Evolutionary conservation across 2,797 vertebrate species (phyloP), one percentile per base, ranked within the genome.

Genomic region (Rhinoraja longicauda): DNA sequence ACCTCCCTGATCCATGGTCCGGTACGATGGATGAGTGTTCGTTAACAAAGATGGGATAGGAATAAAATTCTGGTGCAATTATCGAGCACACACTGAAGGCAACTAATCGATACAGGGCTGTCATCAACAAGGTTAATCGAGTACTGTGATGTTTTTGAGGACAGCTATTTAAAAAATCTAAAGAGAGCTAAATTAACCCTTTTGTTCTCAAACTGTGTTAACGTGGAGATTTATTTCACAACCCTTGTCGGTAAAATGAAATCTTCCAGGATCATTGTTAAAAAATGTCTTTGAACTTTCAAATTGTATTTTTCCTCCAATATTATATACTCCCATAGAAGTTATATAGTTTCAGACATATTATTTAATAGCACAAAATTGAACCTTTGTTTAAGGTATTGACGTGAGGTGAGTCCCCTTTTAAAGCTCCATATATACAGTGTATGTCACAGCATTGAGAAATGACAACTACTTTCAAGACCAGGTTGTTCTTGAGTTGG

Each of bases 71-170:
- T 26, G 90, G 70, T 73, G 67, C 90, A 92, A 92, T 92, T 92
- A 73, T 72, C 24, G 90, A 92, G 36, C 36, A 29, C 17, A 15
- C 70, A 75, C 64, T 92, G 67, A 73, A 92, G 72, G 64, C 75
- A 92, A 53, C 90, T 21, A 92, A 72, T 72, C 70, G 32, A 92
- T 92, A 53, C 39, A 75, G 57, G 36, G 70, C 64, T 92, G 70
- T 73, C 90, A 53, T 73, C 90, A 92, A 75, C 90, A 92, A 92
- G 90, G 70, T 88, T 88, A 88, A 88, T 67, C 59, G 59, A 88
- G 84, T 17, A 92, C 90, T 92, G 67, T 29, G 67, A 73, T 73
- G 90, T 53, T 70, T 36, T 75, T 15, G 90, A 73, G 26, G 36
- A 72, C 70, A 67, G 90, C 36, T 53, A 70, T 26, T n/a, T 75